Percentiles rank a stretch among this genome's conserved stretches.
Conservation (phyloP, 2,888 invertebrate species). For the Coremacera marginata region DNA sequence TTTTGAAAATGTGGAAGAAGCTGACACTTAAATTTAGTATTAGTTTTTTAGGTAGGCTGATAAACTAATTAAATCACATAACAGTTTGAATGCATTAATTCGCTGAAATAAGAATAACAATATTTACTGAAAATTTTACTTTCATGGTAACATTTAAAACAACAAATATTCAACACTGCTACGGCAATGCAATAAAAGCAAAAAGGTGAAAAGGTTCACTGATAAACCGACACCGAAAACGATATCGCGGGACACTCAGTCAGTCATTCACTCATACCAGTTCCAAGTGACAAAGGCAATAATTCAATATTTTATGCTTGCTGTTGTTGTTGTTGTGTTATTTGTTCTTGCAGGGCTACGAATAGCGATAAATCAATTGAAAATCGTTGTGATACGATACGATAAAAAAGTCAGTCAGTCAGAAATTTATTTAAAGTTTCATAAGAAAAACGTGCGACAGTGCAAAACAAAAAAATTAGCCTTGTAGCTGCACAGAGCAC, state of each 20-base stretch:
- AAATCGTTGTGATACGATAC: constrained; percentile 2
- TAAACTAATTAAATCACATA: neutral
- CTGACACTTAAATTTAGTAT: too few species aligned
- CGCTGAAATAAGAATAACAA: too few species aligned
- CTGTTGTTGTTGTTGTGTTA: neutral
- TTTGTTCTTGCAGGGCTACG: neutral
- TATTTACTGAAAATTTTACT: too few species aligned
- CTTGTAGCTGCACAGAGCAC: neutral
- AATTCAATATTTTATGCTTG: neutral
- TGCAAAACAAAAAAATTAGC: neutral
- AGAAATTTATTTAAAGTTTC: neutral
- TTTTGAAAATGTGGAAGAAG: too few species aligned
- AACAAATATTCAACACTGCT: neutral
- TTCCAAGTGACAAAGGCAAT: constrained; percentile 22
- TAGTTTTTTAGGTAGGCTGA: too few species aligned
- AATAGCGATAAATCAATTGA: constrained; percentile 15
- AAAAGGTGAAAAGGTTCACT: constrained; percentile 18
- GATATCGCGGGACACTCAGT: neutral
- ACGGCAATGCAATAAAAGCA: neutral
- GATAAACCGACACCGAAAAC: constrained; percentile 15
- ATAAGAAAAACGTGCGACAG: constrained; percentile 8
- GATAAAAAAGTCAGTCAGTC: neutral
- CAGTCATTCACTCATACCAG: constrained; percentile 1
- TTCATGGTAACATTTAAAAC: too few species aligned
- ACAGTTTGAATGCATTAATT: neutral